These are phyloP conservation scores for Melozone crissalis DNA, from an alignment of 2,113 vertebrate genomes.

Conservation along the genomic window DNA sequence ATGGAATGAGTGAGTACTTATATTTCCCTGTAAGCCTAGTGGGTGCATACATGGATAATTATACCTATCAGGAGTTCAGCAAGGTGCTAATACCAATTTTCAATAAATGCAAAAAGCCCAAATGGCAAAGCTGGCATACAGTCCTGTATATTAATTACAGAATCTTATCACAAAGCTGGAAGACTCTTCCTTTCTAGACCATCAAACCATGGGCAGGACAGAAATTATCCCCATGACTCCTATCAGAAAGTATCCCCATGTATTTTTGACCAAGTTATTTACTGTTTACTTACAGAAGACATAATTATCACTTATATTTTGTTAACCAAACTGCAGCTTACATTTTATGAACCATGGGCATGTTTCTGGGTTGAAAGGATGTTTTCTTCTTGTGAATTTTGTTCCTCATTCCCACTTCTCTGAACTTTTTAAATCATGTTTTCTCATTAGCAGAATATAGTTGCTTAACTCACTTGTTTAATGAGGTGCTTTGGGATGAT, in stretches of 20 bases:
- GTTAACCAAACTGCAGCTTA: neutral
- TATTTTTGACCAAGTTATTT: neutral
- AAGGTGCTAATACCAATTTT: neutral
- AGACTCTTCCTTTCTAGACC: neutral
- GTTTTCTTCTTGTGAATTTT: neutral
- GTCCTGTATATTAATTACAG: neutral
- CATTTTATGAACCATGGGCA: neutral
- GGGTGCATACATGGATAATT: neutral
- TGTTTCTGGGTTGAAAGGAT: neutral
- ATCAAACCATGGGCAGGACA: neutral
- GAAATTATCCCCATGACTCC: neutral
- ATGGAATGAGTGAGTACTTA: neutral
- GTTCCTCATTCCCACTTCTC: neutral
- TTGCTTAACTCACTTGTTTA: slow-evolving; percentile 27
- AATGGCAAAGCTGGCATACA: neutral
- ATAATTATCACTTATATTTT: neutral
- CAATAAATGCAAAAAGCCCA: neutral
- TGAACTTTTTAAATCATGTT: slow-evolving; percentile 26
- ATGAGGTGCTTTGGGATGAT: slow-evolving; percentile 43
- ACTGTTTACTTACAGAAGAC: neutral
- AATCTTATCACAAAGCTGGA: neutral
- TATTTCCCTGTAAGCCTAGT: neutral
- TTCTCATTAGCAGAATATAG: slow-evolving; percentile 10
- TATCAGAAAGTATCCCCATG: neutral
- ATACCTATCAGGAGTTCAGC: neutral